Evolutionary conservation across 2,113 vertebrate genomes (phyloP).

Genomic region (Tragulus kanchil): DNA sequence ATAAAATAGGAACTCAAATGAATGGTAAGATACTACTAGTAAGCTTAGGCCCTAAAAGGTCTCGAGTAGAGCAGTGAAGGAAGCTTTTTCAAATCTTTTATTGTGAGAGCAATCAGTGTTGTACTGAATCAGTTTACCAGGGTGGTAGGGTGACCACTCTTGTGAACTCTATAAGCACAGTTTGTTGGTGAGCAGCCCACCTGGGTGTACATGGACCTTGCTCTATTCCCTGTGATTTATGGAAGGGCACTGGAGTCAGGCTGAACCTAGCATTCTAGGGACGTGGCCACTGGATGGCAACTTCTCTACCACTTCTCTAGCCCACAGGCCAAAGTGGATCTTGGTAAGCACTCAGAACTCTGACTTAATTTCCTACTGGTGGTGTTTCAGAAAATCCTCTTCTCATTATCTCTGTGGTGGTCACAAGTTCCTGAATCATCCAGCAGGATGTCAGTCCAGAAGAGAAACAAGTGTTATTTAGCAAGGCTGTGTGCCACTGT

Average conservation of each 20-base stretch:
- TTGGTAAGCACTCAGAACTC: neutral
- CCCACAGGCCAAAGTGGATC: neutral
- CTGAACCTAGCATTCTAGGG: neutral
- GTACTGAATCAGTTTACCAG: neutral
- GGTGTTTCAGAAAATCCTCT: conserved; percentile 18
- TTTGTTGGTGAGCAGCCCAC: neutral
- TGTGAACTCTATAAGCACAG: neutral
- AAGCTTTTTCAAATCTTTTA: neutral
- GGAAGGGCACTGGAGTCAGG: neutral
- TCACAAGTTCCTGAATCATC: neutral
- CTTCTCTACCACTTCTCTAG: neutral
- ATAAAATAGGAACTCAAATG: neutral
- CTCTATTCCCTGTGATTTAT: neutral
- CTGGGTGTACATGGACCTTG: neutral
- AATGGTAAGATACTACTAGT: neutral
- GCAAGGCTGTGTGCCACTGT: neutral
- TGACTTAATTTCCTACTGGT: neutral
- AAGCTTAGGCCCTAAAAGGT: neutral
- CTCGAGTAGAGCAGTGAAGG: neutral
- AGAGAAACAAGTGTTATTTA: neutral
- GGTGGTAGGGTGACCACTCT: neutral
- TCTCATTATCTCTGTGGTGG: neutral
- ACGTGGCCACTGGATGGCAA: neutral
- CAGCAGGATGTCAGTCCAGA: conserved; percentile 18
- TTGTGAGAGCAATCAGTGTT: neutral